phyloP scores from a whole-genome alignment of 1,140 invertebrate genomes.

The Diorhabda carinulata region DNA sequence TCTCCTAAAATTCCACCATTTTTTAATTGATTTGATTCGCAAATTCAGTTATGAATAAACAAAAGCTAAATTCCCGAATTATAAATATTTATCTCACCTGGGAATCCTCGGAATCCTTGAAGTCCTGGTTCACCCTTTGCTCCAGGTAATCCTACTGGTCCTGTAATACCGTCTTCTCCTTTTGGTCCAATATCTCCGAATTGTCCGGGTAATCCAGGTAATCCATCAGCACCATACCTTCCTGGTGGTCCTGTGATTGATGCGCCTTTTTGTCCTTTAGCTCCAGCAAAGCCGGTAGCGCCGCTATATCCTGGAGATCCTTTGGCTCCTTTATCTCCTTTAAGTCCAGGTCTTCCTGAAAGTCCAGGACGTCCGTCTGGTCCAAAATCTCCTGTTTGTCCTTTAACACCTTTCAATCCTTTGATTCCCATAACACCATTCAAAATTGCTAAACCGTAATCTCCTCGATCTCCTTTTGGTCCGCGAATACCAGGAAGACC shows the following conservation, averaged over 20 bases:
- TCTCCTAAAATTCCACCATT: constrained; percentile 52
- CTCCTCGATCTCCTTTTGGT: constrained; percentile 52
- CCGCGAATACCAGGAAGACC: constrained; percentile 61
- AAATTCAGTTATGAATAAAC: constrained; percentile 3
- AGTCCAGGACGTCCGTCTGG: constrained; percentile 50
- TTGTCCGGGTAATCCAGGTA: constrained; percentile 57
- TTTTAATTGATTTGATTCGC: not conserved
- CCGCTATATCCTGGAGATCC: constrained; percentile 62
- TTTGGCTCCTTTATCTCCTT: constrained; percentile 57
- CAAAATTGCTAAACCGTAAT: constrained; percentile 50
- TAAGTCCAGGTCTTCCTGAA: constrained; percentile 53
- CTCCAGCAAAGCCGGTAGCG: constrained; percentile 62
- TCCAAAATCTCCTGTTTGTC: constrained; percentile 54
- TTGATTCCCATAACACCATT: constrained; percentile 52
- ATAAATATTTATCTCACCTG: constrained; percentile 44
- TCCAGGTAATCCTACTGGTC: constrained; percentile 50
- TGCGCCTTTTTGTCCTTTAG: constrained; percentile 49
- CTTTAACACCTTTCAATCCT: constrained; percentile 56
- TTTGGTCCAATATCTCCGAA: constrained; percentile 59
- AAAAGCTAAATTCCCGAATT: not conserved
- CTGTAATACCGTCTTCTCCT: constrained; percentile 59
- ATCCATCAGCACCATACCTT: constrained; percentile 48
- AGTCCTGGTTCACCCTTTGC: constrained; percentile 47
- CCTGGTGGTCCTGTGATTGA: constrained; percentile 53
- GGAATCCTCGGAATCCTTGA: constrained; percentile 56